Evolutionary conservation across 2,797 vertebrate species (phyloP).

Genomic region (Melanotaenia maccullochi): DNA sequence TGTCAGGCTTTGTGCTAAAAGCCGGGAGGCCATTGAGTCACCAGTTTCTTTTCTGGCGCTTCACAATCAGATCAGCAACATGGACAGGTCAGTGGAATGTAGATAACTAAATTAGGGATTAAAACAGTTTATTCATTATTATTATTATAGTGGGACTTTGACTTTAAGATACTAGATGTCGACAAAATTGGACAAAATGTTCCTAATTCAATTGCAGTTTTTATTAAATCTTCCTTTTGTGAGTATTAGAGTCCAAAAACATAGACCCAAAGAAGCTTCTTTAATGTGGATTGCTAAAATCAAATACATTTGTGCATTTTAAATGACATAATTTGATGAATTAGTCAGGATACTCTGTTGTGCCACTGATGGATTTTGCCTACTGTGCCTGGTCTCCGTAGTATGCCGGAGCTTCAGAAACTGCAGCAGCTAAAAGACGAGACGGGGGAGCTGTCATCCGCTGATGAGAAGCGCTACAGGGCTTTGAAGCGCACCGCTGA

Average conservation of each 20-base stretch:
- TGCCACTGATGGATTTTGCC: not conserved
- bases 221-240: not conserved
- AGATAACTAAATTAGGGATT: not conserved
- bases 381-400: slow-evolving; percentile 59
- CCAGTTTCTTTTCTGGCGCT: slow-evolving; percentile 97
- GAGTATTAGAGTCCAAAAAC: not conserved
- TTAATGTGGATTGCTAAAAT: not conserved
- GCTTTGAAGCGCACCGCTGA: slow-evolving; percentile 96
- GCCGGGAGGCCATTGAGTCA: slow-evolving; percentile 96
- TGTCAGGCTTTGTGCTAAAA: slow-evolving; percentile 96
- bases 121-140: not conserved
- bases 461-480: slow-evolving; percentile 96
- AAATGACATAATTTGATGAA: not conserved
- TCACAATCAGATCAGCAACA: slow-evolving; percentile 99
- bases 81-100: slow-evolving; percentile 90
- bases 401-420: slow-evolving; percentile 98
- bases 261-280: not conserved
- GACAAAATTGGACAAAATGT: too few relatives aligned
- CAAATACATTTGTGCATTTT: not conserved
- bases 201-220: not conserved
- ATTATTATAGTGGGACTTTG: not conserved
- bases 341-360: not conserved
- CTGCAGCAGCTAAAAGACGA: slow-evolving; percentile 99
- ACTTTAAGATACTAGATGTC: not conserved
- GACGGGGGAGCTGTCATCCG: slow-evolving; percentile 96